A percentile compares a stretch with the other conserved stretches of the same genome.
Evolutionary conservation across 2,888 invertebrate genomes (phyloP).

Genomic region (Apodemia mormo): DNA sequence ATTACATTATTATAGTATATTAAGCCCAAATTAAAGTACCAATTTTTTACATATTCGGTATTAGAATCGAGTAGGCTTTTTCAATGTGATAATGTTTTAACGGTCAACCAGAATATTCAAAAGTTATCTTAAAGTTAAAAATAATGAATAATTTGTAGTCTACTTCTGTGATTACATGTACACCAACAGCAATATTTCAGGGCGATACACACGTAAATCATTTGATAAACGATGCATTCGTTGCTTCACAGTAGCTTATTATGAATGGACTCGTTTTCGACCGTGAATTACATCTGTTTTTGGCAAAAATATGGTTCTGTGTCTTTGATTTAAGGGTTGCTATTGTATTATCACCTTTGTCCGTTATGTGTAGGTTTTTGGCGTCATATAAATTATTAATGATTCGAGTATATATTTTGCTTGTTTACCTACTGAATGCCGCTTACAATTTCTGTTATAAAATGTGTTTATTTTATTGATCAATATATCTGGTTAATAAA

Average conservation of each 20-base stretch:
- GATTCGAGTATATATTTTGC: neutral
- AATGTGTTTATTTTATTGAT: too few species aligned
- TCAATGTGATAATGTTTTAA: too few species aligned
- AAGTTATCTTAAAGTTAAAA: neutral
- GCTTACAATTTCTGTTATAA: too few species aligned
- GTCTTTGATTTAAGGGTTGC: conserved; percentile 10
- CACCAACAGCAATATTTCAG: conserved; percentile 33
- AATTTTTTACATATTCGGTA: too few species aligned
- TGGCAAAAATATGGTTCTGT: conserved; percentile 19
- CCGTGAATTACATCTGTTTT: conserved; percentile 29
- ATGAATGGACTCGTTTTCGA: conserved; percentile 33
- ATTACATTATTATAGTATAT: too few species aligned
- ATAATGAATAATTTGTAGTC: neutral
- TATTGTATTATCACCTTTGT: conserved; percentile 12
- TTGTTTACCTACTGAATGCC: too few species aligned
- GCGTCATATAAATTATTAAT: neutral
- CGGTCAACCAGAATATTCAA: too few species aligned
- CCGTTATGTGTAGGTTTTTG: neutral
- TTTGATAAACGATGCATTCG: conserved; percentile 33
- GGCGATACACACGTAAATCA: conserved; percentile 37
- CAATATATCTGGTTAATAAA: too few species aligned
- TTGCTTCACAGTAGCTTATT: conserved; percentile 33
- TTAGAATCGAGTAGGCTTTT: too few species aligned
- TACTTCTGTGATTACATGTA: conserved; percentile 6
- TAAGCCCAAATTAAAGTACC: too few species aligned